Conservation (phyloP, 2,888 invertebrate species). For the Leucophora obtusa region DNA sequence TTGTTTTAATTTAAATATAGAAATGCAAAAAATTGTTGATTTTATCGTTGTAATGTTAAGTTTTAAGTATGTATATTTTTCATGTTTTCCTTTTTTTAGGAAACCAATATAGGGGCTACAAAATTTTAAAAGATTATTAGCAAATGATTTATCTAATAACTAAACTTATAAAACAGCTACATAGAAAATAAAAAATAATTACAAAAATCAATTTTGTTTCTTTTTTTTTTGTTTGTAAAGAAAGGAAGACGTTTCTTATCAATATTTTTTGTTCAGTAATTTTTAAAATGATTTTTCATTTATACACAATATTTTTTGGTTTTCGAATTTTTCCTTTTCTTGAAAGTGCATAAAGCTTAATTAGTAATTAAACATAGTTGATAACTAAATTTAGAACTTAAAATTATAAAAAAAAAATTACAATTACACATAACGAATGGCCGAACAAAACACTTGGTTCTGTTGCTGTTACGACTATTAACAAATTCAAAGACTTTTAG, state of each 20-base stretch:
- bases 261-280: conserved; percentile 22
- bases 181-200: conserved; percentile 15
- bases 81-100: not conserved
- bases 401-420: conserved; percentile 26
- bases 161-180: conserved; percentile 33
- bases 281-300: conserved; percentile 38
- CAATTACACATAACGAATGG: conserved; percentile 16
- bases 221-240: conserved; percentile 21
- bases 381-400: conserved; percentile 60
- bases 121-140: not conserved
- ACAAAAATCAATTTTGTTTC: conserved; percentile 19
- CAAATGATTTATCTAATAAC: not conserved
- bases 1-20: no score
- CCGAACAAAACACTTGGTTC: conserved; percentile 6
- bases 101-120: not conserved
- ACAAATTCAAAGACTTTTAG: conserved; percentile 84
- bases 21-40: no score
- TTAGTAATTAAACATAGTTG: conserved; percentile 13
- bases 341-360: conserved; percentile 24
- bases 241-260: conserved; percentile 43
- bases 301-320: conserved; percentile 9
- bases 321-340: not conserved
- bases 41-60: not conserved
- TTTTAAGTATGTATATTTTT: not conserved
- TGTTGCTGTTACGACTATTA: conserved; percentile 5